phyloP scores from a whole-genome alignment of 2,888 invertebrate species.

The Limnephilus marmoratus region DNA sequence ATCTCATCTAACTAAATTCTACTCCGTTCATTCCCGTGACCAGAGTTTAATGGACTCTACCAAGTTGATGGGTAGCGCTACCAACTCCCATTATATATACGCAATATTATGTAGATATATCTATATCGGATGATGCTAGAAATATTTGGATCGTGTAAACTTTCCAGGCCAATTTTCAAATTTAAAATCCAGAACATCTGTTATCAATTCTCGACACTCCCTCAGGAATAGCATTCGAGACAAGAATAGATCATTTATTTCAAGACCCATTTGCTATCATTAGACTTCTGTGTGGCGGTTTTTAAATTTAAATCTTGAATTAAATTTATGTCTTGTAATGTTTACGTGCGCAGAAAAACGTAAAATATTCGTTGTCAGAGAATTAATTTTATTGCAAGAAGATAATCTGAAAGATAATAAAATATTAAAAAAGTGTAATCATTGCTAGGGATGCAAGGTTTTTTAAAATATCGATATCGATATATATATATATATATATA shows the following conservation, averaged over 20 bases:
- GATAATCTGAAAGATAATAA: background rate
- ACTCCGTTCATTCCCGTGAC: background rate
- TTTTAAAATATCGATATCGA: too few relatives aligned
- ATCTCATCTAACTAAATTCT: background rate
- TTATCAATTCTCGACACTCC: slow-evolving; percentile 48
- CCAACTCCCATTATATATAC: background rate
- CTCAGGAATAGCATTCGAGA: slow-evolving; percentile 37
- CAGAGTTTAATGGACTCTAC: slow-evolving; percentile 10
- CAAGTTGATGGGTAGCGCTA: background rate
- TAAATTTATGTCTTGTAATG: background rate
- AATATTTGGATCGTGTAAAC: slow-evolving; percentile 1
- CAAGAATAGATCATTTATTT: slow-evolving; percentile 49
- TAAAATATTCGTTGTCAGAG: background rate
- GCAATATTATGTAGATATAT: background rate
- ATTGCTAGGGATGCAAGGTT: too few relatives aligned
- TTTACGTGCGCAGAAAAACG: background rate
- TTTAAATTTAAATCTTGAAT: background rate
- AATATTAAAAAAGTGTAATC: too few relatives aligned
- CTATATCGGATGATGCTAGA: background rate
- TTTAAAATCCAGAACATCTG: slow-evolving; percentile 49
- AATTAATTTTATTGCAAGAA: background rate
- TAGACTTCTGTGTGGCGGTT: slow-evolving; percentile 39
- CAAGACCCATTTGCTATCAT: slow-evolving; percentile 34
- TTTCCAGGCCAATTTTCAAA: slow-evolving; percentile 9
- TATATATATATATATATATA: too few relatives aligned